Conservation (phyloP, 2,113 vertebrate species). For the Aphelocoma coerulescens region DNA sequence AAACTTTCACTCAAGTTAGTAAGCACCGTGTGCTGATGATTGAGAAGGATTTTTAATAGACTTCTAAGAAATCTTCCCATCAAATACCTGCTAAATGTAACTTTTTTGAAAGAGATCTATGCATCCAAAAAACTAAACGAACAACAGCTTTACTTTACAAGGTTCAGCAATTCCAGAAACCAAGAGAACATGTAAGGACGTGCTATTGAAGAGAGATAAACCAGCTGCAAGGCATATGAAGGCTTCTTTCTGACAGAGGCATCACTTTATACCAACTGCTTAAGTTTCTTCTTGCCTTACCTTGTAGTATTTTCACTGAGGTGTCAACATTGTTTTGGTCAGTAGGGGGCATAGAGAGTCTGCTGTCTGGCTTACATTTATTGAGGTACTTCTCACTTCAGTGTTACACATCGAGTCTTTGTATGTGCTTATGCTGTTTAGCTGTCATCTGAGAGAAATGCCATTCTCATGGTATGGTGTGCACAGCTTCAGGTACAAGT, state of each 20-base stretch:
- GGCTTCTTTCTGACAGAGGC: background rate
- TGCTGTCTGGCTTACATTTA: background rate
- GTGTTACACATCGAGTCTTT: accelerated
- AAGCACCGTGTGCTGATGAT: background rate
- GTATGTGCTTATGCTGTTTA: background rate
- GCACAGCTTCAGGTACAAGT: background rate
- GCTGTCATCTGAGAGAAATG: background rate
- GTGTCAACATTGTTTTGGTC: background rate
- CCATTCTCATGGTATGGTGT: background rate
- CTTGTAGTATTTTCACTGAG: background rate
- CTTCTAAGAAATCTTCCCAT: background rate
- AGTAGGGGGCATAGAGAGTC: constrained; percentile 65
- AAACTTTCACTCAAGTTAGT: background rate
- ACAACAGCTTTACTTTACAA: background rate
- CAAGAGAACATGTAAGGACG: background rate
- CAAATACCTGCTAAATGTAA: background rate
- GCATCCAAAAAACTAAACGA: background rate
- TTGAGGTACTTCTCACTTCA: background rate
- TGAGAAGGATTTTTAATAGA: background rate
- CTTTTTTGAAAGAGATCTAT: background rate
- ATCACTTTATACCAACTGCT: background rate
- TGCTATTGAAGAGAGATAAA: background rate
- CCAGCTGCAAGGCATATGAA: background rate
- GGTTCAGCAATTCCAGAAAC: background rate
- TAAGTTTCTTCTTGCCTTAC: background rate